These are phyloP conservation scores for Zosterops borbonicus DNA, from an alignment of 2,113 vertebrate genomes.

Conservation along the genomic window DNA sequence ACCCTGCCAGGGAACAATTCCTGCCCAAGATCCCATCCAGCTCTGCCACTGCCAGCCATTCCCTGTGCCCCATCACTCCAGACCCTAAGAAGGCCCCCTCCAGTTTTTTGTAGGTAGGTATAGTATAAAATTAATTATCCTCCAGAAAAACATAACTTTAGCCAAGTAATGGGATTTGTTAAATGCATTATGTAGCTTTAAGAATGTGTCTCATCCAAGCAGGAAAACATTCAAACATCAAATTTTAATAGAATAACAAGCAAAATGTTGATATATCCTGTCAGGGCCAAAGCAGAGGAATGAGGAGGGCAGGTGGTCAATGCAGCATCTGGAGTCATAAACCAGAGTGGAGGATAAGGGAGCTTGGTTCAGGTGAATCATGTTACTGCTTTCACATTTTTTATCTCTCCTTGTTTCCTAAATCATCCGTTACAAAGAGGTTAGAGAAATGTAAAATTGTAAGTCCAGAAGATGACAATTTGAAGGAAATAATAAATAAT, in stretches of 20 bases:
- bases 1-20: not conserved
- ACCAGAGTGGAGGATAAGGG: not conserved
- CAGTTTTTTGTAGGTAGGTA: not conserved
- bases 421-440: not conserved
- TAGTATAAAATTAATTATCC: not conserved
- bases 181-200: not conserved
- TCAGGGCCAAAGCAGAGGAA: not conserved
- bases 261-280: not conserved
- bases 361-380: not conserved
- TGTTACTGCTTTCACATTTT: not conserved
- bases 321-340: not conserved
- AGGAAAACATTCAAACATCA: not conserved
- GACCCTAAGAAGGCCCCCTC: too few species aligned
- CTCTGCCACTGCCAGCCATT: not conserved
- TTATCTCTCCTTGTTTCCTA: not conserved
- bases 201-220: not conserved
- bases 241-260: not conserved
- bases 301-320: not conserved
- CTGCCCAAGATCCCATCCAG: accelerated
- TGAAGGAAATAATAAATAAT: not conserved
- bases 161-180: not conserved
- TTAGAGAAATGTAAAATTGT: not conserved
- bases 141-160: not conserved
- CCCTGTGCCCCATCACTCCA: not conserved
- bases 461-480: not conserved